Percentiles rank a stretch among this genome's conserved stretches.
These are phyloP conservation scores for Esperia sulphurella DNA, from an alignment of 2,888 invertebrate species.

Conservation along the genomic window DNA sequence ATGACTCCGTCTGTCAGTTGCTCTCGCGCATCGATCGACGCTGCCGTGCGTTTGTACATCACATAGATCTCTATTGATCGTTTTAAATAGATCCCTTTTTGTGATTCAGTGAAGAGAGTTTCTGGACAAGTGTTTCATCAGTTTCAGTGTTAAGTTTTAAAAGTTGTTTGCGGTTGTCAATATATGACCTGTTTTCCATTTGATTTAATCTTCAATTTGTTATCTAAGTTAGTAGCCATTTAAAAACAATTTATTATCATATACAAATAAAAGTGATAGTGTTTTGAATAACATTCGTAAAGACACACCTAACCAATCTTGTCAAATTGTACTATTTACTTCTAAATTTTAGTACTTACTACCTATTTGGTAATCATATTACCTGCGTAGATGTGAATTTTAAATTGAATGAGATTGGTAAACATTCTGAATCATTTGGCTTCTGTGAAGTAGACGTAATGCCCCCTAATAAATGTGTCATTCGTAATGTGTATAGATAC, in stretches of 20 bases:
- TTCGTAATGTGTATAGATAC: slow-evolving; percentile 25
- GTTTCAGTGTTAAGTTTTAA: slow-evolving; percentile 9
- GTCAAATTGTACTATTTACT: no score
- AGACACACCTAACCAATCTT: slow-evolving; percentile 1
- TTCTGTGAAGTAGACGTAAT: slow-evolving; percentile 25
- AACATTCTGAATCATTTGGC: slow-evolving; percentile 9
- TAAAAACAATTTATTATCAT: slow-evolving; percentile 36
- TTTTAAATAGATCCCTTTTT: slow-evolving; percentile 42
- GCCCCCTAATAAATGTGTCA: slow-evolving; percentile 29
- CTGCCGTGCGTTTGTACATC: slow-evolving; percentile 27
- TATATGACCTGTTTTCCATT: slow-evolving; percentile 14
- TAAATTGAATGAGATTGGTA: slow-evolving; percentile 1
- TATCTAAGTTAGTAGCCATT: slow-evolving; percentile 30
- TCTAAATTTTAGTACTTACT: no score
- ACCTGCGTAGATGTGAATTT: neutral
- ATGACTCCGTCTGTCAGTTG: slow-evolving; percentile 65
- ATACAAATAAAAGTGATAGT: slow-evolving; percentile 60
- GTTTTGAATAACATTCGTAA: slow-evolving; percentile 40
- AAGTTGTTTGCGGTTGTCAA: neutral
- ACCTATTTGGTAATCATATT: neutral
- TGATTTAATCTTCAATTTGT: slow-evolving; percentile 22
- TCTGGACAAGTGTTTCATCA: slow-evolving; percentile 19
- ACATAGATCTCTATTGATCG: slow-evolving; percentile 42
- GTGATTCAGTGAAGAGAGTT: slow-evolving; percentile 39
- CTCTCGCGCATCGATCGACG: slow-evolving; percentile 63